These are phyloP conservation scores for Lamellibrachia luymesi DNA, from an alignment of 1,140 invertebrate species.

Conservation along the genomic window DNA sequence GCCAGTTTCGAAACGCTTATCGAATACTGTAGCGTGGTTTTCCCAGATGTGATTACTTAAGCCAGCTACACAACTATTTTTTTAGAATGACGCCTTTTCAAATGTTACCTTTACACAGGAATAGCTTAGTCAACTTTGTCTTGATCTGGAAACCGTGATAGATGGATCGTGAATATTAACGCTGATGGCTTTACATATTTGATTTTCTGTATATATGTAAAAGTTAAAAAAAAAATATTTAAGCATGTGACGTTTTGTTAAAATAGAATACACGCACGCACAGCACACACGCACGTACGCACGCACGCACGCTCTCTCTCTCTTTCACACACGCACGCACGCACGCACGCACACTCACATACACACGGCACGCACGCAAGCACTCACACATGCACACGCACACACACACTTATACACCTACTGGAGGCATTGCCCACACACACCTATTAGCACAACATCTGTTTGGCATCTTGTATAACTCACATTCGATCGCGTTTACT, in stretches of 20 bases:
- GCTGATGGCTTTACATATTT: not conserved
- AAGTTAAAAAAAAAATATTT: not conserved
- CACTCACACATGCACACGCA: too few relatives aligned
- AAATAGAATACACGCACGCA: not conserved
- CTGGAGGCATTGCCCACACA: too few relatives aligned
- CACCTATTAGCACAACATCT: too few relatives aligned
- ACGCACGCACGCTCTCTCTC: too few relatives aligned
- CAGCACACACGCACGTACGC: too few relatives aligned
- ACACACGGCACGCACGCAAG: too few relatives aligned
- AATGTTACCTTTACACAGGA: not conserved
- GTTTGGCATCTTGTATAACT: too few relatives aligned
- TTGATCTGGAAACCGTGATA: not conserved
- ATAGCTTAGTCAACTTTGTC: not conserved
- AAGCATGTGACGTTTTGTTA: not conserved
- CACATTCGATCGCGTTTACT: too few relatives aligned
- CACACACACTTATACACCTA: too few relatives aligned
- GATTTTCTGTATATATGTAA: not conserved
- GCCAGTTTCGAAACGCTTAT: not conserved
- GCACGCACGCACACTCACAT: too few relatives aligned
- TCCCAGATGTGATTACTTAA: not conserved
- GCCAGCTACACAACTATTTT: not conserved
- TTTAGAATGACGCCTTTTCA: not conserved
- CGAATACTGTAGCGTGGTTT: not conserved
- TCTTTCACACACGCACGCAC: too few relatives aligned
- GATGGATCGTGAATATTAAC: not conserved